A percentile compares a stretch with the other conserved stretches of the same genome.
Conservation (phyloP, 2,797 vertebrate species). For the Pseudopleuronectes americanus region DNA sequence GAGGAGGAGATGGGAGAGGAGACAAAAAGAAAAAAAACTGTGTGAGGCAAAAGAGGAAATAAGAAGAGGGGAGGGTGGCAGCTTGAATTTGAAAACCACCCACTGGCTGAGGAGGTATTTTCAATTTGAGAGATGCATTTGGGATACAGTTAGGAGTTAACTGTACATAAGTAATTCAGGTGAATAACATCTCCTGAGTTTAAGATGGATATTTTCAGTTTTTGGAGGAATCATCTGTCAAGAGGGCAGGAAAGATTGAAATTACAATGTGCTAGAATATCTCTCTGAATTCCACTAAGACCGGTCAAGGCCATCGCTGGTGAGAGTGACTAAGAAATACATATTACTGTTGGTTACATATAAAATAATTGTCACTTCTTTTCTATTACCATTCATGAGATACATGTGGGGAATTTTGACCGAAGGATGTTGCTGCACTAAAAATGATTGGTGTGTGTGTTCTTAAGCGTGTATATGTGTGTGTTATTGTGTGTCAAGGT, state of each 20-base stretch:
- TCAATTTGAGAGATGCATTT: constrained; percentile 41
- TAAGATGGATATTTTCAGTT: constrained; percentile 9
- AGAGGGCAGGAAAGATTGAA: constrained; percentile 6
- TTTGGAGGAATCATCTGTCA: not conserved
- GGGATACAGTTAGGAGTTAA: constrained; percentile 30
- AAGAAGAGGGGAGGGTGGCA: constrained; percentile 22
- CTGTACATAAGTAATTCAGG: constrained; percentile 27
- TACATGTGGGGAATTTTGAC: constrained; percentile 37
- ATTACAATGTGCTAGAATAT: constrained; percentile 10
- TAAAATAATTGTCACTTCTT: constrained; percentile 41
- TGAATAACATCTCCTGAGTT: constrained; percentile 14
- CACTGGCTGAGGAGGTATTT: constrained; percentile 38
- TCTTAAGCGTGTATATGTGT: constrained; percentile 48
- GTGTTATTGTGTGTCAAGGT: constrained; percentile 77
- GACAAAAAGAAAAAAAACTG: constrained; percentile 29
- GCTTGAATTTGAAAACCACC: constrained; percentile 28
- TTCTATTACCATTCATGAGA: constrained; percentile 65
- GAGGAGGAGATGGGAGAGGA: constrained; percentile 38
- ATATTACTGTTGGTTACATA: constrained; percentile 36
- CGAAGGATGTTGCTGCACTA: constrained; percentile 54
- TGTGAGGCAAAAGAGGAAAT: constrained; percentile 20
- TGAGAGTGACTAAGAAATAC: constrained; percentile 43
- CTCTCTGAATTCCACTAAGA: constrained; percentile 10
- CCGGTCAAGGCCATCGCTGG: constrained; percentile 14
- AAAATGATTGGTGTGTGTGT: constrained; percentile 64